Base-by-base conservation (phyloP, 2,888 invertebrate species). In the Heteromurus nitidus region DNA sequence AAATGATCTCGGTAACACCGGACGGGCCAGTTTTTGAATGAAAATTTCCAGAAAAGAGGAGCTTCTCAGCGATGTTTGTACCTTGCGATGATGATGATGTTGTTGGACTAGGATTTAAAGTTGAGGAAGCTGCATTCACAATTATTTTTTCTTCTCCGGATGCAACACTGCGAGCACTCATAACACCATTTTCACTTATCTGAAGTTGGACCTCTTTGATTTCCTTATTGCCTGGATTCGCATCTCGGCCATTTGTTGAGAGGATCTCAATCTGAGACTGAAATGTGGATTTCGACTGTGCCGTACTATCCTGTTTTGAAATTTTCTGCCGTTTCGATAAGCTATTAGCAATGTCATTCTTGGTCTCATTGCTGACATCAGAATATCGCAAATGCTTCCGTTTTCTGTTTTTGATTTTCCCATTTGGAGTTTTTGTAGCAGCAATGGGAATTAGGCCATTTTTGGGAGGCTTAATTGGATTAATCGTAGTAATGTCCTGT, bases 111-210 rank as follows among this genome's bases (percentile, higher is more conserved):
- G 65, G 50, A 67, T 22, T 55, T 65, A 58, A 5, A 9, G 65
- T 31, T 9, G 65, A 26, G 20, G 50, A 11, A 22, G 50, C 22
- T 18, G 18, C 26, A 28, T 75, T 65, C 24, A 65, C 36, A 36
- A 84, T 83, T 26, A 86, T 84, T 65, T 82, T 85, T 22, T 86
- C 85, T 67, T 83, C 81, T 62, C 82, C 60, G 3, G 60, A 60
- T 3, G 75, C 47, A 36, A 83, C 76, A 74, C 84, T 85, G 13
- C 69, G 60, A 16, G 85, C 91, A 86, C 92, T 92, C 91, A 93
- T 92, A 22, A 92, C 91, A 58, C 93, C 93, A 82, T 91, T 92
- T 88, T 93, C 93, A 82, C 92, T 92, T 69, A 93, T 93, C 87
- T 92, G 90, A 55, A 93, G 88, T 87, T 93, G 92, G 55, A 93